Percentiles rank a stretch among this genome's conserved stretches.
Conservation (phyloP, 2,888 invertebrate species). For the Trachelus stipa region DNA sequence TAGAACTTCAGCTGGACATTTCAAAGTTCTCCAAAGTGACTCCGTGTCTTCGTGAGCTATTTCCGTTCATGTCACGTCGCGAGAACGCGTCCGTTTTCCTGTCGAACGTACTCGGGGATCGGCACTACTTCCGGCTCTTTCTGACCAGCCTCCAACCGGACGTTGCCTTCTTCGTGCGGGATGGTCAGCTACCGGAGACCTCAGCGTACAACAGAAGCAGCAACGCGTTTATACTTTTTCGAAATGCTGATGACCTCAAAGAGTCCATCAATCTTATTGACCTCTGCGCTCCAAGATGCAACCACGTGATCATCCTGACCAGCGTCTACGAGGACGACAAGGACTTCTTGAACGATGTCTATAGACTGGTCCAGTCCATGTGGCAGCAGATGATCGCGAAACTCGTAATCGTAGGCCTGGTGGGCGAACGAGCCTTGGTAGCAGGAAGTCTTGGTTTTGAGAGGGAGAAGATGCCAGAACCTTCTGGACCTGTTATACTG, state of each 20-base stretch:
- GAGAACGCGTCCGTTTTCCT: conserved; percentile 25
- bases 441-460: conserved; percentile 37
- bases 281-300: conserved; percentile 40
- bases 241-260: too few species aligned
- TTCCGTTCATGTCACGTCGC: too few species aligned
- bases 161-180: conserved; percentile 16
- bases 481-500: conserved; percentile 33
- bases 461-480: conserved; percentile 23
- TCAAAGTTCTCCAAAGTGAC: too few species aligned
- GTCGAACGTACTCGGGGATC: conserved; percentile 8
- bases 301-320: conserved; percentile 34
- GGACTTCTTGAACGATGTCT: conserved; percentile 37
- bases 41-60: too few species aligned
- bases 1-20: too few species aligned
- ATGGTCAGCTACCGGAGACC: too few species aligned
- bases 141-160: conserved; percentile 23
- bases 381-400: conserved; percentile 37
- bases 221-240: too few species aligned
- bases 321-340: conserved; percentile 26
- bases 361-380: conserved; percentile 27
- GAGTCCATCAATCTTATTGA: conserved; percentile 18
- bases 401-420: conserved; percentile 35
- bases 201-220: too few species aligned
- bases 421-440: conserved; percentile 26
- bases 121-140: conserved; percentile 18